Percentiles rank a stretch among this genome's conserved stretches.
These are phyloP conservation scores for Altica lythri DNA, from an alignment of 2,888 invertebrate genomes.

Conservation along the genomic window DNA sequence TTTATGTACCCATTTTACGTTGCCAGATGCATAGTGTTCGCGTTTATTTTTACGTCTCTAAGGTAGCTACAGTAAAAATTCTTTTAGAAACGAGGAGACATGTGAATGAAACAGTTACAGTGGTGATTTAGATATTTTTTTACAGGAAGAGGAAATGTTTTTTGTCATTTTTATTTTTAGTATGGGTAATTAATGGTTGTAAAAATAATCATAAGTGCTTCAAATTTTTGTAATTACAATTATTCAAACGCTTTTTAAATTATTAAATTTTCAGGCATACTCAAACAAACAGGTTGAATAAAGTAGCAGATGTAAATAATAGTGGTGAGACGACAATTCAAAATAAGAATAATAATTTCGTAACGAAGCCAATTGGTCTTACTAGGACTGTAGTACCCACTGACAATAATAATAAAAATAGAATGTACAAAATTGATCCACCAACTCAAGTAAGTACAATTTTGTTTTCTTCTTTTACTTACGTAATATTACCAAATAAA, in stretches of 20 bases:
- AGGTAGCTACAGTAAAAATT: conserved; percentile 8
- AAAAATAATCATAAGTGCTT: conserved; percentile 2
- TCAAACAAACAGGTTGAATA: conserved; percentile 61
- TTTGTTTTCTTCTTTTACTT: too few species aligned
- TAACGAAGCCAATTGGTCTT: conserved; percentile 31
- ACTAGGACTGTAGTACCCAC: conserved; percentile 33
- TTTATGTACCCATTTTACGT: not conserved
- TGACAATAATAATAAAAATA: conserved; percentile 40
- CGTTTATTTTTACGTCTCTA: conserved; percentile 12
- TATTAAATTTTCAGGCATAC: conserved; percentile 30
- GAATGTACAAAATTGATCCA: conserved; percentile 33
- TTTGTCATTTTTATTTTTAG: not conserved
- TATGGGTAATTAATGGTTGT: conserved; percentile 5
- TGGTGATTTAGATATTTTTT: conserved; percentile 4
- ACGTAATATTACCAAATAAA: too few species aligned
- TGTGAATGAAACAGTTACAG: not conserved
- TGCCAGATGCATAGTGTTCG: conserved; percentile 2
- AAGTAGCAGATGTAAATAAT: conserved; percentile 66
- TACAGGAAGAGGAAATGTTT: conserved; percentile 1
- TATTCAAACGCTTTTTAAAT: not conserved
- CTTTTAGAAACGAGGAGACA: not conserved
- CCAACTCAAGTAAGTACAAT: conserved; percentile 37
- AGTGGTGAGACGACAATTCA: conserved; percentile 43
- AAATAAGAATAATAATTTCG: conserved; percentile 37
- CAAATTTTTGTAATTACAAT: not conserved